Conservation (phyloP, 1,140 invertebrate species). For the Zaprionus ghesquierei region DNA sequence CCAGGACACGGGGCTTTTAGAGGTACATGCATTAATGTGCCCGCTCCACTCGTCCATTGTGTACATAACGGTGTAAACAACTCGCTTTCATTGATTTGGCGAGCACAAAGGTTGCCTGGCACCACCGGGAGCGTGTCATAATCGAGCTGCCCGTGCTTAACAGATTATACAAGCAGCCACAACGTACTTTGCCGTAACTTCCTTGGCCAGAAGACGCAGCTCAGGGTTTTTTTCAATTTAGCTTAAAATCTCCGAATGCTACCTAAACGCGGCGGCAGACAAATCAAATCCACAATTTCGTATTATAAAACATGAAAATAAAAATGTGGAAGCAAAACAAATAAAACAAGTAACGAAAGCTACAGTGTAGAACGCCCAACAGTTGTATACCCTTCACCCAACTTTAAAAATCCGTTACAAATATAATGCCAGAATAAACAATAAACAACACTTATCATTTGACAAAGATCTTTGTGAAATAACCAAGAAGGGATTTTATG, state of each 20-base stretch:
- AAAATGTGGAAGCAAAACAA: background rate
- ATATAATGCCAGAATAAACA: too few species aligned
- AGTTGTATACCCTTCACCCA: too few species aligned
- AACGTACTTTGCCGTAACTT: background rate
- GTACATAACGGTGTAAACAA: background rate
- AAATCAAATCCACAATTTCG: background rate
- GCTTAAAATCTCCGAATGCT: background rate
- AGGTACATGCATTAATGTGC: background rate
- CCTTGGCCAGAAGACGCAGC: background rate
- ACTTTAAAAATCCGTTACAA: too few species aligned
- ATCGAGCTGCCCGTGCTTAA: background rate
- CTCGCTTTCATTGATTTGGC: background rate
- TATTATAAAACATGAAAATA: background rate
- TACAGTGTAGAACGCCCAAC: too few species aligned
- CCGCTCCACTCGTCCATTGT: background rate
- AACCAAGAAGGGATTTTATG: too few species aligned
- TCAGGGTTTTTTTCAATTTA: background rate
- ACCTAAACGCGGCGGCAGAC: background rate
- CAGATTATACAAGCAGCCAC: background rate
- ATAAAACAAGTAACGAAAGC: slow-evolving; percentile 10
- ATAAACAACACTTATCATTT: too few species aligned
- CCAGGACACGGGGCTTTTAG: background rate
- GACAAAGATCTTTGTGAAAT: too few species aligned
- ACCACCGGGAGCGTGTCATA: background rate
- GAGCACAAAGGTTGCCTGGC: background rate